Evolutionary conservation across 64 coral and sea anemone genomes (phyloP), one percentile per base, ranked within the genome.

Genomic region (Trachythela sp.): DNA sequence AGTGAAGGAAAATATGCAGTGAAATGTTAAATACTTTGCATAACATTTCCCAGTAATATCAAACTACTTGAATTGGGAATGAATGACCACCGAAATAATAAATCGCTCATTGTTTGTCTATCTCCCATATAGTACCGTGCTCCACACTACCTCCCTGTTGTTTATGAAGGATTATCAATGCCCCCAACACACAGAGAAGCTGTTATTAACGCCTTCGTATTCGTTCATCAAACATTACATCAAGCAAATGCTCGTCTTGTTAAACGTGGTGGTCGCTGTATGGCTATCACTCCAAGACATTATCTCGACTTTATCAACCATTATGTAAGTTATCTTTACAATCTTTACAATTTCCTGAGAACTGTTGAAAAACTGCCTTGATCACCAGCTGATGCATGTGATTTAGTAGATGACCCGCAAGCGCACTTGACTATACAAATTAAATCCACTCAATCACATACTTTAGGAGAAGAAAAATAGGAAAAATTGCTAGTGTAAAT

Each of bases 261-360:
- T 32, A 99, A 99, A 89, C 92, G 93, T 39, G 96, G 93, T 54
- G 93, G 96, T 8, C 91, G 91, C 33, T 91, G 93, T 15, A 99
- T 99, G 93, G 91, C 93, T 8, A 92, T 94, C 26, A 99, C 93
- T 36, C 96, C 93, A 39, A 72, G 96, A 7, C 95, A 97, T 67
- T 97, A 97, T 38, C 93, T 97, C 4, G 95, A 97, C 86, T 97
- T 97, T 11, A 97, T 97, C 32, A 97, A 94, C 67, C 95, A 97
- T 48, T 97, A 97, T 75, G 95, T 97, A 89, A 92, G 95, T 84
- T 26, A 45, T 45, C 42, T 45, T n/a, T 27, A n/a, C n/a, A n/a
- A n/a, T n/a, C n/a, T n/a, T n/a, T n/a, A n/a, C 56, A 8, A 64
- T 64, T 64, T n/a, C 8, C 18, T n/a, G 0, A 64, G 24, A 15